Conservation (phyloP, 2,113 vertebrate genomes). For the Psophia crepitans region DNA sequence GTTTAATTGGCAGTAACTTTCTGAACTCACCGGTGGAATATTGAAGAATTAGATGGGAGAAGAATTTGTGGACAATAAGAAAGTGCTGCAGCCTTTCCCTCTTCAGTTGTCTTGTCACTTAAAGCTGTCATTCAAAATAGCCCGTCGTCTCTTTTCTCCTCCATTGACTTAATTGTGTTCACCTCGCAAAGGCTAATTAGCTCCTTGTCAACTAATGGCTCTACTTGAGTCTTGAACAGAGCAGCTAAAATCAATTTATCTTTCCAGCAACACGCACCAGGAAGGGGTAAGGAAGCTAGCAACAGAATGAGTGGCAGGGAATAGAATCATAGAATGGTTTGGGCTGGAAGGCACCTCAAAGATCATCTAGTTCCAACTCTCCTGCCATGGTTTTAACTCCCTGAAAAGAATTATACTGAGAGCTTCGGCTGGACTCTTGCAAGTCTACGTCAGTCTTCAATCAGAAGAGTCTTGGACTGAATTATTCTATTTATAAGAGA, state of each 20-base stretch:
- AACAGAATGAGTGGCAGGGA: background rate
- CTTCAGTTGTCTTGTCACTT: background rate
- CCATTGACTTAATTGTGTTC: background rate
- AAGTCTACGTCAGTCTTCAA: background rate
- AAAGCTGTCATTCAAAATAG: background rate
- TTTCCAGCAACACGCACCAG: background rate
- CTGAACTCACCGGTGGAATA: background rate
- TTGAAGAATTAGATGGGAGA: background rate
- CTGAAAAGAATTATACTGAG: background rate
- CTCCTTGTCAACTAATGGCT: background rate
- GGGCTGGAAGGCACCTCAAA: too few relatives aligned
- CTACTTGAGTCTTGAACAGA: background rate
- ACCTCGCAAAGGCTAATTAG: constrained; percentile 24
- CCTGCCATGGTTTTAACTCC: too few relatives aligned
- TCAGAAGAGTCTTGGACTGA: background rate
- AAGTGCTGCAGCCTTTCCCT: background rate
- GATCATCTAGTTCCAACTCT: too few relatives aligned
- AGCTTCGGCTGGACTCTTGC: background rate
- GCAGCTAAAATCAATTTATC: constrained; percentile 5
- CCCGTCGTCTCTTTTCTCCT: background rate
- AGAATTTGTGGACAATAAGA: background rate
- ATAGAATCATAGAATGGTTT: too few relatives aligned
- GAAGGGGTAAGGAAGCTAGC: background rate
- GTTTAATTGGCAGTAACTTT: constrained; percentile 41
- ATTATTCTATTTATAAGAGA: background rate